Conservation (phyloP, 2,888 invertebrate genomes). For the Lasioglossum figueresi region DNA sequence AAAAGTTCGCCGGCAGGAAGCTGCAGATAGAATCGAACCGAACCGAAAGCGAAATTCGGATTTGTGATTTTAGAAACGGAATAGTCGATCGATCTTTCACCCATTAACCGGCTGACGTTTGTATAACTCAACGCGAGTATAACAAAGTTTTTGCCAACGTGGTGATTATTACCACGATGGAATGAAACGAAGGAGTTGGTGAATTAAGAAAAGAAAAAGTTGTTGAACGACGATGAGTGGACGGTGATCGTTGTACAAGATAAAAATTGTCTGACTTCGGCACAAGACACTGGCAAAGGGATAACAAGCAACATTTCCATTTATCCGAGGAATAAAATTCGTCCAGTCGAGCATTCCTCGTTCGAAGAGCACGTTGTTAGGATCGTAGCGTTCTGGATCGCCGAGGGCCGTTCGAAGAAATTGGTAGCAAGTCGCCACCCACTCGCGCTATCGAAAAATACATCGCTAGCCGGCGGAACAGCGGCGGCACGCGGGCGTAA, state of each 20-base stretch:
- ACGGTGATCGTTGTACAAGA: too few species aligned
- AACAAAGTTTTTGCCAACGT: too few species aligned
- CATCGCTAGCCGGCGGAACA: not conserved
- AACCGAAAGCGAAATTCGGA: not conserved
- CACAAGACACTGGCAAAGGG: too few species aligned
- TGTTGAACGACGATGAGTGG: too few species aligned
- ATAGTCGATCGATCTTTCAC: not conserved
- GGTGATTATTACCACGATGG: too few species aligned
- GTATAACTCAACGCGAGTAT: too few species aligned
- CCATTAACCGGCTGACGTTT: not conserved
- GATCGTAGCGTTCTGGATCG: not conserved
- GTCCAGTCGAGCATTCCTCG: too few species aligned
- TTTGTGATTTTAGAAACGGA: not conserved
- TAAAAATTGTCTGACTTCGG: too few species aligned
- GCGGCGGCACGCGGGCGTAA: conserved; percentile 21
- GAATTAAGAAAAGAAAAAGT: too few species aligned
- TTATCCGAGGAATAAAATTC: not conserved
- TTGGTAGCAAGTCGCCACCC: not conserved
- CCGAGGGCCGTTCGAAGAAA: not conserved
- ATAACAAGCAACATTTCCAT: too few species aligned
- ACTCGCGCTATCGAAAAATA: conserved; percentile 14
- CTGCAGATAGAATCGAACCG: not conserved
- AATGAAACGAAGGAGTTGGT: too few species aligned
- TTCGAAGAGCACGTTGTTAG: not conserved
- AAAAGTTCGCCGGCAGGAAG: not conserved